Conservation (phyloP, 2,113 vertebrate genomes). For the Nothobranchius furzeri region DNA sequence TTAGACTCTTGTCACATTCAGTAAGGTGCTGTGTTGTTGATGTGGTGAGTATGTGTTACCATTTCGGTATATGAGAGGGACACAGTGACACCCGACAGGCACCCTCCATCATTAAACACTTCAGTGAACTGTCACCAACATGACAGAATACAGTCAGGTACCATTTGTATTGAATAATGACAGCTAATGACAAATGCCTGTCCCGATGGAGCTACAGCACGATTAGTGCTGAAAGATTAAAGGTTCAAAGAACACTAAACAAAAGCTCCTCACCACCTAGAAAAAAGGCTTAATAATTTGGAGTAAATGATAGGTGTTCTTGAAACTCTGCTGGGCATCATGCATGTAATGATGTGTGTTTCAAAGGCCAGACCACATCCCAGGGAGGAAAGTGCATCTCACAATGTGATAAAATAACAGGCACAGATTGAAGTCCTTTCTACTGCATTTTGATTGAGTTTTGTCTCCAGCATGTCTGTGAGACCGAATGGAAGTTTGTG, state of each 20-base stretch:
- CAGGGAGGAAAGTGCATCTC: conserved; percentile 30
- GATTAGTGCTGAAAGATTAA: conserved; percentile 51
- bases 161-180: conserved; percentile 65
- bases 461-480: conserved; percentile 3
- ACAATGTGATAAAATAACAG: conserved; percentile 25
- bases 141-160: conserved; percentile 51
- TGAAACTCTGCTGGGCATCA: conserved; percentile 22
- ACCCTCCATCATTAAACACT: conserved; percentile 51
- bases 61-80: conserved; percentile 28
- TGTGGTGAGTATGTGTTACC: conserved; percentile 16
- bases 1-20: conserved; percentile 8
- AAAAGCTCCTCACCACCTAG: conserved; percentile 26
- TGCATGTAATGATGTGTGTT: conserved; percentile 41
- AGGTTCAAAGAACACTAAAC: conserved; percentile 19
- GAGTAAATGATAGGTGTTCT: conserved; percentile 30
- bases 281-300: conserved; percentile 31
- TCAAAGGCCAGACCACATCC: conserved; percentile 35
- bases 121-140: conserved; percentile 44
- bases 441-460: conserved; percentile 13
- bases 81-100: conserved; percentile 45
- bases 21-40: conserved; percentile 20
- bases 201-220: conserved; percentile 39
- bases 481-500: background rate
- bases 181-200: conserved; percentile 60
- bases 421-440: conserved; percentile 14